phyloP scores from a whole-genome alignment of 1,140 invertebrate species.

The Lamellibrachia luymesi region DNA sequence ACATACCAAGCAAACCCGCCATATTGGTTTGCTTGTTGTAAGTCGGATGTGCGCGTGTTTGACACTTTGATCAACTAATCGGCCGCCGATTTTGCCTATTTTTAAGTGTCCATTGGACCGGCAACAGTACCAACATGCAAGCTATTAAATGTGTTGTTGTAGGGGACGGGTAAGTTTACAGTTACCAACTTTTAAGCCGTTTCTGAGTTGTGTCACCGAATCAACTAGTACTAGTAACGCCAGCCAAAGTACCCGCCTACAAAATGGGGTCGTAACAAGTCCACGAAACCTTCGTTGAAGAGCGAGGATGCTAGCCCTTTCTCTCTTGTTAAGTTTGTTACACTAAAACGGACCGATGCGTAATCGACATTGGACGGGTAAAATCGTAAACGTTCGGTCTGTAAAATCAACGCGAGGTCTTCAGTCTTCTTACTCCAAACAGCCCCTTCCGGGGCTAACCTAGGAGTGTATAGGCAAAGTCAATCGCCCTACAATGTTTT shows the following conservation, averaged over 20 bases:
- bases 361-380: neutral
- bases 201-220: neutral
- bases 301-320: neutral
- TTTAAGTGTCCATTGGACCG: neutral
- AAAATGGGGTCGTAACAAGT: neutral
- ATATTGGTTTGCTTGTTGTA: neutral
- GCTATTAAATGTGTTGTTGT: conserved; percentile 95
- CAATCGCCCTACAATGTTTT: too few species aligned
- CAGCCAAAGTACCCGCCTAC: neutral
- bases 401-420: too few species aligned
- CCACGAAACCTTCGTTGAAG: neutral
- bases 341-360: neutral
- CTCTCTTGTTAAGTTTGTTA: neutral
- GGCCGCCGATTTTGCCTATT: neutral
- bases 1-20: neutral
- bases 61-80: neutral
- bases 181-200: conserved; percentile 13
- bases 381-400: neutral
- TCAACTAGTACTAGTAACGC: neutral
- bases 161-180: conserved; percentile 71
- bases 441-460: too few species aligned
- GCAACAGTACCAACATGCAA: conserved; percentile 22
- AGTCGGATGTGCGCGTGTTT: neutral
- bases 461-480: too few species aligned
- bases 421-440: too few species aligned